phyloP scores from a whole-genome alignment of 1,140 invertebrate genomes.

The Macrosteles quadrilineatus region DNA sequence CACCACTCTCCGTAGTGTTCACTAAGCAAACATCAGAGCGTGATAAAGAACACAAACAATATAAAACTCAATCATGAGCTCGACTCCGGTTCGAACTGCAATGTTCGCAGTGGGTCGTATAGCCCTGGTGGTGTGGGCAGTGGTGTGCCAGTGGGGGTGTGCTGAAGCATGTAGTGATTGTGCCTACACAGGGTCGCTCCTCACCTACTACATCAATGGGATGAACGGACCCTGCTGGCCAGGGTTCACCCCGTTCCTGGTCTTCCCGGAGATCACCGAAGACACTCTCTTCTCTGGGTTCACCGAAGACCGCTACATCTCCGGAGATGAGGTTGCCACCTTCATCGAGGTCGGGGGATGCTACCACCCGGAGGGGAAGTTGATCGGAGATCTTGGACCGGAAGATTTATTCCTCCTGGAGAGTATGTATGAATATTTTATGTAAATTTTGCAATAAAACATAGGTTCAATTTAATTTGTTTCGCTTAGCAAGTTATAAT shows the following conservation, averaged over 20 bases:
- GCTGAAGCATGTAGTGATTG: neutral
- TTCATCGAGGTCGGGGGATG: neutral
- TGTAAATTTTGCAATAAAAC: neutral
- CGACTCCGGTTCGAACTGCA: no score
- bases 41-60: no score
- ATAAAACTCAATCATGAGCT: no score
- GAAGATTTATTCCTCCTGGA: neutral
- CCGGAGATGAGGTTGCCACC: neutral
- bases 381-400: neutral
- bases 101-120: no score
- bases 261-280: neutral
- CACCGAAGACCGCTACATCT: neutral
- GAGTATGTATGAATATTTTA: neutral
- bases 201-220: conserved; percentile 3
- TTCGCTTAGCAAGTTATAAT: no score
- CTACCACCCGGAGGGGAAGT: neutral
- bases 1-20: no score
- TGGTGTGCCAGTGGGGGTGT: neutral
- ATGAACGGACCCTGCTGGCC: conserved; percentile 5
- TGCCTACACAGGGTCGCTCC: neutral
- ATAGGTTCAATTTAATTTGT: no score
- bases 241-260: neutral
- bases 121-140: no score
- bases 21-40: no score
- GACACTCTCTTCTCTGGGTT: neutral